Percentiles rank a stretch among this genome's conserved stretches.
Conservation (phyloP, 2,113 vertebrate species). For the Oophaga pumilio region DNA sequence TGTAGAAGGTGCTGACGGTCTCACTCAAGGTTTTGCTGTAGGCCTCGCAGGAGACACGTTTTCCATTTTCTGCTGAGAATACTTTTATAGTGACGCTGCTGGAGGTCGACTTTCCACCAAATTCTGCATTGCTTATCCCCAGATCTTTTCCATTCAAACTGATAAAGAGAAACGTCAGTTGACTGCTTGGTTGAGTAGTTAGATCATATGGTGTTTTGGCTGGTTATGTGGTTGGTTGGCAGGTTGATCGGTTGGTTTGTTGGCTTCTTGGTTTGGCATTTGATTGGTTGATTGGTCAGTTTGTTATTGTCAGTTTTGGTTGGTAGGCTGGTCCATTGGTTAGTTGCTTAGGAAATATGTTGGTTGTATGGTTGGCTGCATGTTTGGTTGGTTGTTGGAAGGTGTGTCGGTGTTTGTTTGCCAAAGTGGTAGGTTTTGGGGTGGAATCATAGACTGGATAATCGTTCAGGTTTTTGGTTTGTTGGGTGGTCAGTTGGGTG, state of each 20-base stretch:
- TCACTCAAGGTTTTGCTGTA: conserved; percentile 69
- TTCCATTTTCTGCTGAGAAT: conserved; percentile 69
- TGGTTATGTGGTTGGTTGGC: neutral
- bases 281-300: neutral
- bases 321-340: neutral
- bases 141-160: conserved; percentile 68
- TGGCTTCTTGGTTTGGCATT: neutral
- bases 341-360: neutral
- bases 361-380: neutral
- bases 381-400: neutral
- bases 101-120: conserved; percentile 69
- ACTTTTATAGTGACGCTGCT: conserved; percentile 68
- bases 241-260: neutral
- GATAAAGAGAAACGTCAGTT: conserved; percentile 49
- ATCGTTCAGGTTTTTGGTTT: neutral
- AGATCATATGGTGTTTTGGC: neutral
- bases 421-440: too few relatives aligned
- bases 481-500: neutral
- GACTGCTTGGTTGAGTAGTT: neutral
- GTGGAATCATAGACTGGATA: neutral
- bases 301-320: neutral
- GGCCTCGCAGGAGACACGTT: conserved; percentile 74
- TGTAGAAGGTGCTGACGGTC: conserved; percentile 72
- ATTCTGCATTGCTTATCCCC: conserved; percentile 61
- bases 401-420: too few relatives aligned